Evolutionary conservation across 2,113 vertebrate genomes (phyloP), one percentile per base, ranked within the genome.

Genomic region (Pterocles gutturalis): DNA sequence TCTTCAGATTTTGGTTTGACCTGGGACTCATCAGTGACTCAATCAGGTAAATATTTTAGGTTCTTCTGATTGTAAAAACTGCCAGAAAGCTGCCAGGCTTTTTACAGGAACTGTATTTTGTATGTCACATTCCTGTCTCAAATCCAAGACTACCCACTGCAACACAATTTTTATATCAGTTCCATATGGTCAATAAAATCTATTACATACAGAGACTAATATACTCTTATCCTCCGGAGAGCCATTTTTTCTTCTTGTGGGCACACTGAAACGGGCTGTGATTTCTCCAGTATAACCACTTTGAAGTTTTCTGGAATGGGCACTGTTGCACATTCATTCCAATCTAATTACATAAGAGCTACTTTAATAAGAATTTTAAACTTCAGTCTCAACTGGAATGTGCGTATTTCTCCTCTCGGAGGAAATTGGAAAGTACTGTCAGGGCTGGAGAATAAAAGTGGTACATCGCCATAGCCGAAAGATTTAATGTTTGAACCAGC

Each of bases 21-120:
- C 98, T 99, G 99, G 99, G 99, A 99, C 82, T 98, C 99, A 80
- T 98, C 99, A 9, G 98, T 99, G 89, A 98, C 99, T 93, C 98
- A 99, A 97, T 99, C 99, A 99, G 99, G 99, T 98, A 98, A 97
- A 96, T 81, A 82, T 87, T 94, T 82, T 53, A 82, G 89, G 84
- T 94, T 96, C 92, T 92, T 93, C 83, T 92, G 75, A 82, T 93
- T 89, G 79, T 71, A 93, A 75, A 79, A 96, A 72, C 90, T 91
- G 69, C 88, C 82, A 95, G 93, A 98, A 97, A 96, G 93, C 97
- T 95, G 96, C 97, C 94, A 95, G 87, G 85, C 87, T 96, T 93
- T 92, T 95, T 93, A 57, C 95, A 93, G 95, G 95, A 96, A 97
- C 71, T 91, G 76, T 94, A 89, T 96, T 97, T 93, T 97, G 94